phyloP scores from a whole-genome alignment of 2,113 vertebrate genomes.

The Thermophis baileyi region DNA sequence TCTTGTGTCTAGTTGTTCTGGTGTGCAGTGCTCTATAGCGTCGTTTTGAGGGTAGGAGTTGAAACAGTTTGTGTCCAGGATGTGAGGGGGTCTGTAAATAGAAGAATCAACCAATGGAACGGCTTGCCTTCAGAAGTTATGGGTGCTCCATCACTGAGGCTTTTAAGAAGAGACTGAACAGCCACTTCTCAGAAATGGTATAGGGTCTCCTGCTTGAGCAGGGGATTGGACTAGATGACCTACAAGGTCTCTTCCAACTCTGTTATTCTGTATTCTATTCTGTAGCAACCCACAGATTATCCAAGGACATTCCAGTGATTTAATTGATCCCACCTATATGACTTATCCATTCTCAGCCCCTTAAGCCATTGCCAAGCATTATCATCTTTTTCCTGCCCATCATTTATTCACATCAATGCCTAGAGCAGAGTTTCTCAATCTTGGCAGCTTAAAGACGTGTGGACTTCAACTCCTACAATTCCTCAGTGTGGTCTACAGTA shows the following conservation, averaged over 20 bases:
- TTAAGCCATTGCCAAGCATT: background rate
- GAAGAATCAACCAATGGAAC: background rate
- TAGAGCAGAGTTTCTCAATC: background rate
- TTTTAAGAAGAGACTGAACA: background rate
- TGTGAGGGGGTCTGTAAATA: no score
- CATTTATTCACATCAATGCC: background rate
- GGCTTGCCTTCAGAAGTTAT: background rate
- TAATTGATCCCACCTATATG: background rate
- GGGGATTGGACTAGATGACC: background rate
- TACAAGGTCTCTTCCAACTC: background rate
- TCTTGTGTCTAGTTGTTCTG: no score
- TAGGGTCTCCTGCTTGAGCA: background rate
- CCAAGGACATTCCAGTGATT: background rate
- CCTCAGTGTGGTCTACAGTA: background rate
- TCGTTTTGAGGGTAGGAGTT: no score
- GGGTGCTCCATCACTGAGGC: background rate
- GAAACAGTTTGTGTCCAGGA: no score
- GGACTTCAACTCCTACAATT: background rate
- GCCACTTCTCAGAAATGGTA: background rate
- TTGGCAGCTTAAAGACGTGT: background rate
- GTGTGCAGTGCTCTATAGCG: no score
- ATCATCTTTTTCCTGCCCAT: background rate
- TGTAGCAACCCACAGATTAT: background rate
- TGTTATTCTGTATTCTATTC: background rate
- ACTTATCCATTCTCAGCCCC: background rate